phyloP scores from a whole-genome alignment of 2,113 vertebrate genomes.

The Xiphias gladius region DNA sequence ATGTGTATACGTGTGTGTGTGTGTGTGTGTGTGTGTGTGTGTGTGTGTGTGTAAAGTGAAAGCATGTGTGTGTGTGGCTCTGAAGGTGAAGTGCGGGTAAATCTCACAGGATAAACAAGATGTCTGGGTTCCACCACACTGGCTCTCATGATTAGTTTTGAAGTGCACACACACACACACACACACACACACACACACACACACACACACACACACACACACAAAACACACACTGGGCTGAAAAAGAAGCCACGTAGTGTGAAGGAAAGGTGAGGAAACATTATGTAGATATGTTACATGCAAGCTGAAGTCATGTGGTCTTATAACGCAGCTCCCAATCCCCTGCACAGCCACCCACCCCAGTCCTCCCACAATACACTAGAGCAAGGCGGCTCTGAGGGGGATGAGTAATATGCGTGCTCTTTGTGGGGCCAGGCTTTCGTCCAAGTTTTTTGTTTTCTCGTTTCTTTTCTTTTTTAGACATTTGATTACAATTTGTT shows the following conservation, averaged over 20 bases:
- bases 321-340: constrained; percentile 54
- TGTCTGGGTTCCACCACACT: constrained; percentile 72
- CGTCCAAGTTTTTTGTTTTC: constrained; percentile 47
- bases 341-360: constrained; percentile 71
- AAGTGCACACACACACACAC: constrained; percentile 27
- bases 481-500: constrained; percentile 51
- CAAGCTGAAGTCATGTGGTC: constrained; percentile 58
- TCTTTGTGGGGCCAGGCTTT: constrained; percentile 67
- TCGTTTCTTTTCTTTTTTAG: constrained; percentile 32
- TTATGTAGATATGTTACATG: constrained; percentile 47
- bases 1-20: constrained; percentile 21
- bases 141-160: constrained; percentile 74
- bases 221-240: not conserved
- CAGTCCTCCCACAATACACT: constrained; percentile 73
- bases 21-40: constrained; percentile 28
- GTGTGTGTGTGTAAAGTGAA: constrained; percentile 12
- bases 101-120: constrained; percentile 70
- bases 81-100: constrained; percentile 73
- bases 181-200: constrained; percentile 20
- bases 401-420: constrained; percentile 70
- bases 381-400: constrained; percentile 70
- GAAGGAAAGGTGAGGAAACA: constrained; percentile 43
- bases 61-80: constrained; percentile 26
- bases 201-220: constrained; percentile 9
- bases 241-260: constrained; percentile 36